These are phyloP conservation scores for Myopa tessellatipennis DNA, from an alignment of 2,888 invertebrate genomes.

Conservation along the genomic window DNA sequence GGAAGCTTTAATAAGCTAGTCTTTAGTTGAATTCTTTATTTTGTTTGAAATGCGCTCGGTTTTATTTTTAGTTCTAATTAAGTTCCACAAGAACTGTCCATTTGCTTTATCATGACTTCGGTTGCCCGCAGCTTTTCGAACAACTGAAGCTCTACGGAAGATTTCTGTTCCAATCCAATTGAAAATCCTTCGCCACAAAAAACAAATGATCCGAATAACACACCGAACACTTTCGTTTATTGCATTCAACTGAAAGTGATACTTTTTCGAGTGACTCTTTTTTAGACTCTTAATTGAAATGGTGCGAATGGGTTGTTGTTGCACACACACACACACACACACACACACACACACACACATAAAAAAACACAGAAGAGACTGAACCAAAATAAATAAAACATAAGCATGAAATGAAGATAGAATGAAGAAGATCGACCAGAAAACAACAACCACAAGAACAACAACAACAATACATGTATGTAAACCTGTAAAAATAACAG, in stretches of 20 bases:
- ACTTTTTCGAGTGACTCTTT: constrained; percentile 33
- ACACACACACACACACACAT: not conserved
- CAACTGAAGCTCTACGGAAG: too few relatives aligned
- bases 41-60: too few relatives aligned
- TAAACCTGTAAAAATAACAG: not conserved
- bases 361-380: not conserved
- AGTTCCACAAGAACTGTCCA: not conserved
- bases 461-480: not conserved
- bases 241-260: constrained; percentile 49
- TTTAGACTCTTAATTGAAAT: constrained; percentile 42
- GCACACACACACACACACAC: not conserved
- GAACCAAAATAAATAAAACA: not conserved
- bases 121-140: too few relatives aligned
- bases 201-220: not conserved
- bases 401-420: not conserved
- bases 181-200: not conserved
- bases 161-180: too few relatives aligned
- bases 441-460: not conserved
- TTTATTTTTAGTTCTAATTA: not conserved
- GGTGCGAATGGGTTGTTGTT: not conserved
- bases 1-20: too few relatives aligned
- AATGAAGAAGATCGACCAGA: not conserved
- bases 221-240: constrained; percentile 41
- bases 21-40: too few relatives aligned
- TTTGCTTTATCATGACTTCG: too few relatives aligned